A percentile compares a stretch with the other conserved stretches of the same genome.
Conservation (phyloP, 2,888 invertebrate genomes). For the Ennomos erosarius region DNA sequence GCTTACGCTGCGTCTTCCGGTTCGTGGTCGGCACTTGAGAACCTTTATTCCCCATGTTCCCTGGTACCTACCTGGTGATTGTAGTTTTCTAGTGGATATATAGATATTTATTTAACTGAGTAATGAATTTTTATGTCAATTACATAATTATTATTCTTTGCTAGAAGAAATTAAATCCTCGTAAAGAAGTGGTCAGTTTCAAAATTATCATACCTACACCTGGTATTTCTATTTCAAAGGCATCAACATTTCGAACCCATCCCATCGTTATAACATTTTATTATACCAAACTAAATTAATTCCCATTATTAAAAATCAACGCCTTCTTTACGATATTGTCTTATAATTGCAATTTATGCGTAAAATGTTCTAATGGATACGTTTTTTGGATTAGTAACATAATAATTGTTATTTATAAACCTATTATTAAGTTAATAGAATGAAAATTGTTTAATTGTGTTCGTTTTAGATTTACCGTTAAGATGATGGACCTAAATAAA, state of each 20-base stretch:
- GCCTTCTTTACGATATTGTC: slow-evolving; percentile 23
- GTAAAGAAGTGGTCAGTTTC: too few species aligned
- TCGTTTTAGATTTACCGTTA: slow-evolving; percentile 29
- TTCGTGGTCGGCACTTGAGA: too few species aligned
- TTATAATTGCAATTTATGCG: slow-evolving; percentile 25
- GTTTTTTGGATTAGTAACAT: slow-evolving; percentile 31
- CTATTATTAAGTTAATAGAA: slow-evolving; percentile 39
- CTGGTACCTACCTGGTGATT: too few species aligned
- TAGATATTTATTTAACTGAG: too few species aligned
- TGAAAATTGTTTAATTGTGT: slow-evolving; percentile 42
- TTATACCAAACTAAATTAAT: slow-evolving; percentile 10
- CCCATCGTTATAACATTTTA: not conserved
- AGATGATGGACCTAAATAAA: slow-evolving; percentile 17
- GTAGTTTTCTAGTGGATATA: too few species aligned
- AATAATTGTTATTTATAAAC: slow-evolving; percentile 43
- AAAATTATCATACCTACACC: too few species aligned
- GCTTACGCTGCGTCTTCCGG: too few species aligned
- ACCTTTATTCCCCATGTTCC: too few species aligned
- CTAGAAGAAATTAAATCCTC: too few species aligned
- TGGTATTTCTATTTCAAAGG: too few species aligned
- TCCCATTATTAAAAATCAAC: slow-evolving; percentile 15
- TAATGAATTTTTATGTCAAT: too few species aligned
- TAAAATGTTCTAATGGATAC: slow-evolving; percentile 19
- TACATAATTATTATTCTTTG: too few species aligned
- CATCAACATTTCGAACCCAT: not conserved